Percentiles rank a stretch among this genome's conserved stretches.
These are phyloP conservation scores for Gallinago jamesoni DNA, from an alignment of 2,113 vertebrate species.

Conservation along the genomic window DNA sequence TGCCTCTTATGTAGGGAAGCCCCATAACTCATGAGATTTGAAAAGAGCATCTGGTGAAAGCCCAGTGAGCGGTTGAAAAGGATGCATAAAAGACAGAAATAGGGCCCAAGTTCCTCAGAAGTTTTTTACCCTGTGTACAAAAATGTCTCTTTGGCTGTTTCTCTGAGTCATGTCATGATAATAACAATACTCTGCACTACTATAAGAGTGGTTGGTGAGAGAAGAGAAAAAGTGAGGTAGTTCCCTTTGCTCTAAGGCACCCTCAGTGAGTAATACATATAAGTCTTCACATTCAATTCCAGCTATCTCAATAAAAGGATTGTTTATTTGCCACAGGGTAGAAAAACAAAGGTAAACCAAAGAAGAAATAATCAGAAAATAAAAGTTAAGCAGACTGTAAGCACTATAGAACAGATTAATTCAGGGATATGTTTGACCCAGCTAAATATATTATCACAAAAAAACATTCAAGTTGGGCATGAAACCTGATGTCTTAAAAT, in stretches of 20 bases:
- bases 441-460: conserved; percentile 5
- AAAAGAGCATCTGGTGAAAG: conserved; percentile 39
- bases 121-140: conserved; percentile 42
- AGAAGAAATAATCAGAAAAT: conserved; percentile 36
- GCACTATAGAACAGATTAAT: conserved; percentile 34
- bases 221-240: conserved; percentile 22
- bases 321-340: conserved; percentile 52
- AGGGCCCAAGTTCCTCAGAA: conserved; percentile 22
- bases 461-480: background rate
- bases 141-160: conserved; percentile 42
- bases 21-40: conserved; percentile 48
- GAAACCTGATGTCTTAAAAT: conserved; percentile 7
- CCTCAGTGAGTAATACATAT: background rate
- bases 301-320: conserved; percentile 61
- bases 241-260: conserved; percentile 31
- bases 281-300: conserved; percentile 60
- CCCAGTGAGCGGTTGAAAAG: conserved; percentile 6
- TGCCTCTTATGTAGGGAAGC: conserved; percentile 13
- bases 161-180: conserved; percentile 35
- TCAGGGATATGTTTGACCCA: background rate
- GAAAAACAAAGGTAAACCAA: conserved; percentile 39
- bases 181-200: background rate
- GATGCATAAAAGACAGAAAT: conserved; percentile 38
- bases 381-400: conserved; percentile 44
- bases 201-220: conserved; percentile 1